Conservation (phyloP, 2,113 vertebrate genomes). For the Perca flavescens region DNA sequence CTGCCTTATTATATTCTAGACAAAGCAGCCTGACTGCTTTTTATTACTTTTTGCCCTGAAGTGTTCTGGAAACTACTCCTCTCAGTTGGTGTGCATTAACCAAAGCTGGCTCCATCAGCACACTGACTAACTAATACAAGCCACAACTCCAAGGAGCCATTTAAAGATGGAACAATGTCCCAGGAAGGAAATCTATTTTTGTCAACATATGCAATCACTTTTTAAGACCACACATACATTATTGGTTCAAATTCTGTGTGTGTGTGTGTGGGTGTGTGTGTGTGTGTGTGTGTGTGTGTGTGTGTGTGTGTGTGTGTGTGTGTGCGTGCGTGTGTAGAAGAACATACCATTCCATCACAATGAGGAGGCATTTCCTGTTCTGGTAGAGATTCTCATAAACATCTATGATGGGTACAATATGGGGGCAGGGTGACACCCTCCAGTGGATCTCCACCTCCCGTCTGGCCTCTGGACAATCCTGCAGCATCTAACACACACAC, state of each 20-base stretch:
- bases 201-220: conserved; percentile 2
- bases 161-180: neutral
- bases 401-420: conserved; percentile 92
- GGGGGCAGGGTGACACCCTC: conserved; percentile 89
- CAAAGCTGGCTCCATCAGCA: conserved; percentile 6
- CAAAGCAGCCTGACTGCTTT: conserved; percentile 15
- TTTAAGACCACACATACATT: conserved; percentile 10
- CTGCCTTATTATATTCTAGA: conserved; percentile 12
- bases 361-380: conserved; percentile 90
- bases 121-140: neutral
- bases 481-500: conserved; percentile 86
- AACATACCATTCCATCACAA: conserved; percentile 93
- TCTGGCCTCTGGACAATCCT: conserved; percentile 91
- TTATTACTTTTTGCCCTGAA: conserved; percentile 6
- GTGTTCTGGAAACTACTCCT: conserved; percentile 10
- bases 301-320: no score
- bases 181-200: conserved; percentile 2
- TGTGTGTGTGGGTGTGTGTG: neutral
- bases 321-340: neutral
- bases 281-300: no score
- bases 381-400: conserved; percentile 95
- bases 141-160: conserved; percentile 15
- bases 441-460: conserved; percentile 93
- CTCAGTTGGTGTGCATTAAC: conserved; percentile 18
- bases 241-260: neutral